These are phyloP conservation scores for Acleris emargana DNA, from an alignment of 2,888 invertebrate species.

Conservation along the genomic window DNA sequence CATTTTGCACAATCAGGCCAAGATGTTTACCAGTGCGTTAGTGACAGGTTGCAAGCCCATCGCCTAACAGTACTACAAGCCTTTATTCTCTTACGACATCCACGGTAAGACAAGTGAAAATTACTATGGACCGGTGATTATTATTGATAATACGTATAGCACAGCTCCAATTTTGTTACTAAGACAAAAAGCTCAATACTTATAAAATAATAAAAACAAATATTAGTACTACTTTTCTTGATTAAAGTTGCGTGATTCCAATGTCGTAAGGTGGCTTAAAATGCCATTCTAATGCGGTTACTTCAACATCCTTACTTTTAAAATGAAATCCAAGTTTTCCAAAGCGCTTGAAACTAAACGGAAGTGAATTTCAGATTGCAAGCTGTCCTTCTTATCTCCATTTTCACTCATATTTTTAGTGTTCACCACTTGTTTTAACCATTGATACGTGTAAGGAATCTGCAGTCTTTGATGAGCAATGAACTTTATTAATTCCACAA, in stretches of 20 bases:
- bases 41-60: no score
- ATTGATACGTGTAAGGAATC: conserved; percentile 79
- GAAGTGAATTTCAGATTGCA: conserved; percentile 73
- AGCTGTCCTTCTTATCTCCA: conserved; percentile 57
- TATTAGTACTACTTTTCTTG: no score
- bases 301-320: conserved; percentile 58
- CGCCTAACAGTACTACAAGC: no score
- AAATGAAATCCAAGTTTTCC: conserved; percentile 72
- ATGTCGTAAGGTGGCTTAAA: no score
- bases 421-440: conserved; percentile 74
- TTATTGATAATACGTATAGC: neutral
- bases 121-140: neutral
- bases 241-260: no score
- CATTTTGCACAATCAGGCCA: no score
- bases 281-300: no score
- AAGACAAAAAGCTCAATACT: neutral
- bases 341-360: conserved; percentile 68
- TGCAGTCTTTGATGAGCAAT: conserved; percentile 83
- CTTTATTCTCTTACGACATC: no score
- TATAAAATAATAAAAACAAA: neutral
- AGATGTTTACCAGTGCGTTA: no score
- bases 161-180: no score
- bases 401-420: conserved; percentile 59
- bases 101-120: no score
- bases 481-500: conserved; percentile 83